Evolutionary conservation across 2,113 vertebrate species (phyloP).

Genomic region (Pomatorhinus ruficollis): DNA sequence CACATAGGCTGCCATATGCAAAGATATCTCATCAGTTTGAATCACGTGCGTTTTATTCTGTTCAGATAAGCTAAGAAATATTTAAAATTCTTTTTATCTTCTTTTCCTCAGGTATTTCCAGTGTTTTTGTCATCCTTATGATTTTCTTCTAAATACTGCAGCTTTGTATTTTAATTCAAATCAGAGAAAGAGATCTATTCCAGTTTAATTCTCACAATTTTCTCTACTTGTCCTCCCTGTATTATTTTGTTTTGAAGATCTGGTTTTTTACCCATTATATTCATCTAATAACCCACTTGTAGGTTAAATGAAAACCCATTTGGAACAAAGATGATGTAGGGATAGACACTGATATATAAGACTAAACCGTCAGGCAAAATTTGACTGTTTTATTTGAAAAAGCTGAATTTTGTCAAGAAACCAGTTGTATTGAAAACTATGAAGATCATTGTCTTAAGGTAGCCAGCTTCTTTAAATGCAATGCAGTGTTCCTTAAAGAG

Average conservation of each 20-base stretch:
- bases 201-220: neutral
- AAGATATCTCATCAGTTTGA: neutral
- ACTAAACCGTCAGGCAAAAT: neutral
- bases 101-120: neutral
- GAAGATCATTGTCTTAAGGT: neutral
- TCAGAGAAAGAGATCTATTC: neutral
- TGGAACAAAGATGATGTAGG: neutral
- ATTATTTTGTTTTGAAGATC: neutral
- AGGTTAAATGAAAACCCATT: neutral
- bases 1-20: neutral
- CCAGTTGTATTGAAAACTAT: neutral
- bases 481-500: neutral
- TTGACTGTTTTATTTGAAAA: neutral
- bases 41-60: neutral
- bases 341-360: neutral
- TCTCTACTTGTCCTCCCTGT: neutral
- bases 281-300: neutral
- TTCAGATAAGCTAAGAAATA: neutral
- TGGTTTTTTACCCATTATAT: neutral
- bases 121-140: neutral
- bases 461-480: neutral
- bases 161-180: neutral
- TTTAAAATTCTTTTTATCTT: neutral
- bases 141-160: neutral
- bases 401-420: neutral